These are phyloP conservation scores for Dreissena polymorpha DNA, from an alignment of 1,140 invertebrate genomes.

Conservation along the genomic window DNA sequence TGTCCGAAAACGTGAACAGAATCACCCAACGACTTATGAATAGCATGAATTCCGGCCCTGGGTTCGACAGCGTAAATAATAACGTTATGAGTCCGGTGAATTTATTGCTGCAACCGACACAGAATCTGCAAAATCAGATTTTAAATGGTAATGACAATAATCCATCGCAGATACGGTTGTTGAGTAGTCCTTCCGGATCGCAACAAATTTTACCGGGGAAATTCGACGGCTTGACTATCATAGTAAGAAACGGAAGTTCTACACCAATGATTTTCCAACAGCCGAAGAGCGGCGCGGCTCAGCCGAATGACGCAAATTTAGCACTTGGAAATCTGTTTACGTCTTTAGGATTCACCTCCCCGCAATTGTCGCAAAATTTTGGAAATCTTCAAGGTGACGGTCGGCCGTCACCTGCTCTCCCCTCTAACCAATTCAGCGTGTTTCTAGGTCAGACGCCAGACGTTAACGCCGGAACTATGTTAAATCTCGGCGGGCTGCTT, in stretches of 20 bases:
- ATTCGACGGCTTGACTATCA: neutral
- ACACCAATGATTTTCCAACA: neutral
- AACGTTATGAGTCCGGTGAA: constrained; percentile 17
- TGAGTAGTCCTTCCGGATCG: neutral
- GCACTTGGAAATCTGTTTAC: neutral
- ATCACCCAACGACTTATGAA: constrained; percentile 33
- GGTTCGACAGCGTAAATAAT: neutral
- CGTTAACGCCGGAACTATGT: neutral
- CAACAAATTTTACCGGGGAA: neutral
- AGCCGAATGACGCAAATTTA: neutral
- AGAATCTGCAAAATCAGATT: neutral
- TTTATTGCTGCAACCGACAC: neutral
- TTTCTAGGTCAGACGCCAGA: neutral
- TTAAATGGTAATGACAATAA: constrained; percentile 18
- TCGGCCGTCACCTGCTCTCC: neutral
- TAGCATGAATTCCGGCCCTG: constrained; percentile 10
- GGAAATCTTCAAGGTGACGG: neutral
- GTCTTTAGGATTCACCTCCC: neutral
- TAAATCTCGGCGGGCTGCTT: neutral
- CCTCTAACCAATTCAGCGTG: neutral
- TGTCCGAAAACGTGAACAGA: constrained; percentile 10
- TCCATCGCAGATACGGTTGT: neutral
- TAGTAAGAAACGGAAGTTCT: neutral
- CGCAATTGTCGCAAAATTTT: neutral
- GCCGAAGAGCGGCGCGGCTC: neutral